Percentiles rank a stretch among this genome's conserved stretches.
Evolutionary conservation across 2,888 invertebrate genomes (phyloP).

Genomic region (Operophtera brumata): DNA sequence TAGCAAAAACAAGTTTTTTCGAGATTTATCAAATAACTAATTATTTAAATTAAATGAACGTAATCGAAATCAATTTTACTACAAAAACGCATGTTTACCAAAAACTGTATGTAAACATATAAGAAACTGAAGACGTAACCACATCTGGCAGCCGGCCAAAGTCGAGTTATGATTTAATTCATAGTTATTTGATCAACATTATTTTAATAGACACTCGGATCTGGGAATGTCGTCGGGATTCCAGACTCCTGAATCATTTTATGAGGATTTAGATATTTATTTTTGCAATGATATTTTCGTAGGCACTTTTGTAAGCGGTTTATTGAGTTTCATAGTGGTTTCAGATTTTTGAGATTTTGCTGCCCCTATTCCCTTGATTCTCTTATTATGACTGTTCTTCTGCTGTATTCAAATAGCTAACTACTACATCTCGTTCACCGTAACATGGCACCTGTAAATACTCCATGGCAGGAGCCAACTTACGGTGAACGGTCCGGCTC

Average conservation of each 20-base stretch:
- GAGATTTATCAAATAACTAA: too few species aligned
- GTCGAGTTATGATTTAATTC: slow-evolving; percentile 20
- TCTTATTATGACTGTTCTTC: too few species aligned
- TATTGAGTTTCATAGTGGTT: neutral
- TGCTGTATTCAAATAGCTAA: too few species aligned
- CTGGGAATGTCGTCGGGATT: slow-evolving; percentile 22
- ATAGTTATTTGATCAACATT: slow-evolving; percentile 29
- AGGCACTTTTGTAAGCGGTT: neutral
- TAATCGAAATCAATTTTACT: too few species aligned
- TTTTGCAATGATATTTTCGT: slow-evolving; percentile 10
- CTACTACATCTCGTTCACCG: too few species aligned
- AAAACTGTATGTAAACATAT: neutral
- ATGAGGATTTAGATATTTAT: slow-evolving; percentile 14
- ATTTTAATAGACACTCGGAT: slow-evolving; percentile 29
- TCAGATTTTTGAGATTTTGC: neutral
- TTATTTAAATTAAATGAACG: too few species aligned
- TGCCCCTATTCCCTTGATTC: too few species aligned
- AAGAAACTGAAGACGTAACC: slow-evolving; percentile 23
- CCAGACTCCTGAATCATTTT: slow-evolving; percentile 17
- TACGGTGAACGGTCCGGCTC: too few species aligned
- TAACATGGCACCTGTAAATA: too few species aligned
- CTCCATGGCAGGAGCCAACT: too few species aligned
- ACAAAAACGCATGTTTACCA: too few species aligned
- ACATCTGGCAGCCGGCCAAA: slow-evolving; percentile 21
- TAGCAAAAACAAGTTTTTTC: too few species aligned